Evolutionary conservation across 2,888 invertebrate genomes (phyloP).

Genomic region (Lordiphosa andalusiaca): DNA sequence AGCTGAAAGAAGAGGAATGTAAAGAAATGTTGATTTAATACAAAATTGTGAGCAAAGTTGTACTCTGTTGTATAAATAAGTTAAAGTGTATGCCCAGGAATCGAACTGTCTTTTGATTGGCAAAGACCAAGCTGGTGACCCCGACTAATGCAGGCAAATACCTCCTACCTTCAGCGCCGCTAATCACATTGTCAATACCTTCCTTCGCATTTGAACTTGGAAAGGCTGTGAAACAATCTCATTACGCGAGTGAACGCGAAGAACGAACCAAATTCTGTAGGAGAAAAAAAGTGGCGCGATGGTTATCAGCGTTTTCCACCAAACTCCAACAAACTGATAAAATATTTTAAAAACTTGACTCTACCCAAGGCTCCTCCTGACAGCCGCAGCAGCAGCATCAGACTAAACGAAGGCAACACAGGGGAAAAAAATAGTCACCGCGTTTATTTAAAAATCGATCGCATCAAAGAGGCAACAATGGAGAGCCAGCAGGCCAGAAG

Average conservation of each 20-base stretch:
- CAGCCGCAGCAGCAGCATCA: conserved; percentile 26
- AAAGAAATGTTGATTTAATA: background rate
- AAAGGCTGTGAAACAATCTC: conserved; percentile 68
- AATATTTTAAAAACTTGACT: conserved; percentile 62
- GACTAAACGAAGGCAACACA: conserved; percentile 13
- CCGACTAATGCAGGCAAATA: background rate
- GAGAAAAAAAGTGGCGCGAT: conserved; percentile 62
- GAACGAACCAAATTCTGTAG: conserved; percentile 19
- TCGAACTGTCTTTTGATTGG: too few relatives aligned
- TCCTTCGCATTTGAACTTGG: conserved; percentile 13
- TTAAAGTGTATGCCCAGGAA: too few relatives aligned
- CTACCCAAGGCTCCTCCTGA: conserved; percentile 32
- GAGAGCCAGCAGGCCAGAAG: conserved; percentile 23
- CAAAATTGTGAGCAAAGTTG: too few relatives aligned
- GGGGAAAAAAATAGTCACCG: conserved; percentile 36
- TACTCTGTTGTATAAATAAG: too few relatives aligned
- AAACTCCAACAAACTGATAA: conserved; percentile 64
- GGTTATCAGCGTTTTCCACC: conserved; percentile 66
- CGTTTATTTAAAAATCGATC: conserved; percentile 66
- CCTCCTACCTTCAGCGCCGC: conserved; percentile 11
- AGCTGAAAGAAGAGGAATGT: background rate
- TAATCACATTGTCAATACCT: conserved; percentile 34
- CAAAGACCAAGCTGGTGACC: too few relatives aligned
- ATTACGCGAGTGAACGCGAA: conserved; percentile 43
- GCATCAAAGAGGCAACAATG: conserved; percentile 64